Evolutionary conservation across 2,888 invertebrate species (phyloP).

Genomic region (Lymantria dispar): DNA sequence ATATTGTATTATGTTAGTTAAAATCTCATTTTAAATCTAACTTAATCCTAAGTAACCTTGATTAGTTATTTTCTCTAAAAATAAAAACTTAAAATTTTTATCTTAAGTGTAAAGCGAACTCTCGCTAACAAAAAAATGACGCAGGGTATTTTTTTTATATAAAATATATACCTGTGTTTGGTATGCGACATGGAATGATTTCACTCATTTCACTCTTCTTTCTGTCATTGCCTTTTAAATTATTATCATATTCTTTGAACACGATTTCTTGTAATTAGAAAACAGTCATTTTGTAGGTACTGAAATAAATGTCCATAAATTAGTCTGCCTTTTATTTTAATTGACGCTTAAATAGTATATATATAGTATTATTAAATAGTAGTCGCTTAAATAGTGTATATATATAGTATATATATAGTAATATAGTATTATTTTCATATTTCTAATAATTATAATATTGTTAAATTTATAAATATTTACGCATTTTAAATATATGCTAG

Average conservation of each 20-base stretch:
- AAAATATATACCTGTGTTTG: constrained; percentile 67
- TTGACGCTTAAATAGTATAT: neutral
- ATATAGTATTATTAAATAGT: neutral
- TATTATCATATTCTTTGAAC: constrained; percentile 23
- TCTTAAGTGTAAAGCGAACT: constrained; percentile 32
- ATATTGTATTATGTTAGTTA: too few relatives aligned
- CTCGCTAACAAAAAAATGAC: constrained; percentile 40
- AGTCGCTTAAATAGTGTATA: neutral
- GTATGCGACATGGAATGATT: constrained; percentile 38
- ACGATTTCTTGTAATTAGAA: constrained; percentile 27
- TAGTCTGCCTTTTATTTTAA: constrained; percentile 8
- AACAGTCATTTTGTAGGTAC: constrained; percentile 37
- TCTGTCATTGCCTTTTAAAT: constrained; percentile 17
- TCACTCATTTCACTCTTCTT: constrained; percentile 18
- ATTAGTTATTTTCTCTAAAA: neutral
- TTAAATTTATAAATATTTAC: too few relatives aligned
- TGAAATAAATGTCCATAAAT: constrained; percentile 32
- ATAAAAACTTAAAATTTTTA: constrained; percentile 9
- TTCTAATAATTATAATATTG: too few relatives aligned
- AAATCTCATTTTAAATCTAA: too few relatives aligned
- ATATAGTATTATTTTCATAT: too few relatives aligned
- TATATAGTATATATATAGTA: neutral
- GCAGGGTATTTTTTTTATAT: constrained; percentile 64
- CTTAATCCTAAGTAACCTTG: neutral
- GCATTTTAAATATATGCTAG: too few relatives aligned